Conservation (phyloP, 2,888 invertebrate genomes). For the Sipha maydis region DNA sequence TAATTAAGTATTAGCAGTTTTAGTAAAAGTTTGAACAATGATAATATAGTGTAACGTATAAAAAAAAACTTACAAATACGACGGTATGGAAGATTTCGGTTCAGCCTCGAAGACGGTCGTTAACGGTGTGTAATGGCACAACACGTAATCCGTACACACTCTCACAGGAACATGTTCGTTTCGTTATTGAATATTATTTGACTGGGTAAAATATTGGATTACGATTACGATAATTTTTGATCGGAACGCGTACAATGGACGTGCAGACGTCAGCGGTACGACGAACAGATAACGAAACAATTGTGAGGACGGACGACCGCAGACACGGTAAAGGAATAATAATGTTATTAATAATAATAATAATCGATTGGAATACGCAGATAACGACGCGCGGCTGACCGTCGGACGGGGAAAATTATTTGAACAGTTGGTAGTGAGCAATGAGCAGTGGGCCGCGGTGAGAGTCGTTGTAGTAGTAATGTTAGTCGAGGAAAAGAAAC, state of each 20-base stretch:
- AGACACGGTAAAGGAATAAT: no score
- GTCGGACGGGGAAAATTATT: not conserved
- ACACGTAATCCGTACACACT: no score
- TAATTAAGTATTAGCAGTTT: not conserved
- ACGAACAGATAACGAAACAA: not conserved
- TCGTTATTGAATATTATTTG: not conserved
- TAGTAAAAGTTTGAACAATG: not conserved
- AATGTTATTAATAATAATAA: not conserved
- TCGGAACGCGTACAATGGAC: not conserved
- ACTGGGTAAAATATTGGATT: not conserved
- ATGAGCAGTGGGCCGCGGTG: not conserved
- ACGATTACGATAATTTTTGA: not conserved
- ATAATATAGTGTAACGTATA: not conserved
- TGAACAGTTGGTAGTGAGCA: not conserved
- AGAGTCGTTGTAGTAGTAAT: not conserved
- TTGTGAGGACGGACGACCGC: not conserved
- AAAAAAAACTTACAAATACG: conserved; percentile 15
- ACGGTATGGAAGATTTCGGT: not conserved
- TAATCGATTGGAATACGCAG: not conserved
- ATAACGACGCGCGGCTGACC: conserved; percentile 1
- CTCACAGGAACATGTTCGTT: conserved; percentile 29
- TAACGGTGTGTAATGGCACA: not conserved
- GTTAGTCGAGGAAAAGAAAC: not conserved
- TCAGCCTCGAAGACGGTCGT: conserved; percentile 15
- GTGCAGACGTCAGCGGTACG: not conserved